A percentile compares a stretch with the other conserved stretches of the same genome.
These are phyloP conservation scores for Berghia stephanieae DNA, from an alignment of 1,140 invertebrate genomes.

Conservation along the genomic window DNA sequence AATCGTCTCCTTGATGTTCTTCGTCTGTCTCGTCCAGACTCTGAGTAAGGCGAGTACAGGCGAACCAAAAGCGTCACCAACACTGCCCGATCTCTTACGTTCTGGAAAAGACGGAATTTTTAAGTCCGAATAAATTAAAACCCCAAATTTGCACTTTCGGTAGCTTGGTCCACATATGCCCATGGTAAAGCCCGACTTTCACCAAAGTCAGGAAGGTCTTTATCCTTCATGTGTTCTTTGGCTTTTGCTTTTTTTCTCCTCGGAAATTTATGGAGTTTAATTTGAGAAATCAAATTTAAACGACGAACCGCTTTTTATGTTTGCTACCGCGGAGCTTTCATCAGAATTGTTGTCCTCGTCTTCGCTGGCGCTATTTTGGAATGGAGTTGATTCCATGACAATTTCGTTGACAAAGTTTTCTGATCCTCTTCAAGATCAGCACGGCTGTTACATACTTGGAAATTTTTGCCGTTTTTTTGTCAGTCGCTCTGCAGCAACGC, in stretches of 20 bases:
- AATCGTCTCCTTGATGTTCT: slow-evolving; percentile 13
- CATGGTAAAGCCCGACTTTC: slow-evolving; percentile 39
- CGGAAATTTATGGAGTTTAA: slow-evolving; percentile 59
- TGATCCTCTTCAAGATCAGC: slow-evolving; percentile 71
- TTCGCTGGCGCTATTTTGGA: slow-evolving; percentile 61
- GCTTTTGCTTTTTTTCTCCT: slow-evolving; percentile 54
- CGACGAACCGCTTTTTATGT: slow-evolving; percentile 54
- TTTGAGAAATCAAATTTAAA: slow-evolving; percentile 61
- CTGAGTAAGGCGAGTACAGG: slow-evolving; percentile 21
- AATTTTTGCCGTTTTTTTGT: slow-evolving; percentile 99
- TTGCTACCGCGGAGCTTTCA: slow-evolving; percentile 58
- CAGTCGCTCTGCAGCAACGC: slow-evolving; percentile 95
- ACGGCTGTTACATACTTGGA: slow-evolving; percentile 90
- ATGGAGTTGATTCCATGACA: slow-evolving; percentile 62
- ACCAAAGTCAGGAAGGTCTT: slow-evolving; percentile 36
- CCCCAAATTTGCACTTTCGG: slow-evolving; percentile 59
- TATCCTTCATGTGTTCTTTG: slow-evolving; percentile 51
- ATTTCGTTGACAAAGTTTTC: slow-evolving; percentile 63
- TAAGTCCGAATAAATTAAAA: slow-evolving; percentile 58
- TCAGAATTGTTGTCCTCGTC: slow-evolving; percentile 61
- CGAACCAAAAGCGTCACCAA: slow-evolving; percentile 47
- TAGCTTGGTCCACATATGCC: slow-evolving; percentile 47
- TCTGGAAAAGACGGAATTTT: slow-evolving; percentile 51
- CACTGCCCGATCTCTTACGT: slow-evolving; percentile 57
- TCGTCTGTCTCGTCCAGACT: slow-evolving; percentile 34